Evolutionary conservation across 64 coral and sea anemone species (phyloP).

Genomic region (Catalaphyllia jardinei): DNA sequence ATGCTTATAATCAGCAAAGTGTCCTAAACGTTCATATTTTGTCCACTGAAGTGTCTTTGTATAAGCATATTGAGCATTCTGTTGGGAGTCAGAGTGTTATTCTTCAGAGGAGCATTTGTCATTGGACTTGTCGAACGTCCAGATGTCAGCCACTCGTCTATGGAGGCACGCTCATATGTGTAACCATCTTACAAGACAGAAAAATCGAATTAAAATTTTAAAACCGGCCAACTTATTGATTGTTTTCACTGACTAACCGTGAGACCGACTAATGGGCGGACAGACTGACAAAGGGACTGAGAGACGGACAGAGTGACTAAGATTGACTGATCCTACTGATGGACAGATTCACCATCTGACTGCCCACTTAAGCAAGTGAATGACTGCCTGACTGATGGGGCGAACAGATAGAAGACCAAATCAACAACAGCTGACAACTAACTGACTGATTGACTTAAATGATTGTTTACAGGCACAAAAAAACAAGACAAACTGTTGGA

Average conservation of each 20-base stretch:
- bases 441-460: no score
- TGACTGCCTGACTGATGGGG: no score
- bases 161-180: slow-evolving; percentile 92
- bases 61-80: slow-evolving; percentile 93
- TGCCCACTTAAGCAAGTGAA: no score
- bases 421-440: no score
- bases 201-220: not conserved
- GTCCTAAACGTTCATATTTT: slow-evolving; percentile 2
- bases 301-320: not conserved
- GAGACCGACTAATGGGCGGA: not conserved
- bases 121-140: slow-evolving; percentile 90
- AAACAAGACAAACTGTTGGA: no score
- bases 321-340: no score
- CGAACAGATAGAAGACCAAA: no score
- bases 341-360: no score
- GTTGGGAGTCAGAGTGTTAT: slow-evolving; percentile 80
- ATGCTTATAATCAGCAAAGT: not conserved
- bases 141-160: slow-evolving; percentile 86
- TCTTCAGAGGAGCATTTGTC: slow-evolving; percentile 93
- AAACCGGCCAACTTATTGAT: not conserved
- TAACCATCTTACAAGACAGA: slow-evolving; percentile 79
- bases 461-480: no score
- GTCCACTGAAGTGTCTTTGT: slow-evolving; percentile 58
- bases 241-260: no score
- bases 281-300: not conserved